Conservation (phyloP, 1,140 invertebrate genomes). For the Tenebrio molitor region DNA sequence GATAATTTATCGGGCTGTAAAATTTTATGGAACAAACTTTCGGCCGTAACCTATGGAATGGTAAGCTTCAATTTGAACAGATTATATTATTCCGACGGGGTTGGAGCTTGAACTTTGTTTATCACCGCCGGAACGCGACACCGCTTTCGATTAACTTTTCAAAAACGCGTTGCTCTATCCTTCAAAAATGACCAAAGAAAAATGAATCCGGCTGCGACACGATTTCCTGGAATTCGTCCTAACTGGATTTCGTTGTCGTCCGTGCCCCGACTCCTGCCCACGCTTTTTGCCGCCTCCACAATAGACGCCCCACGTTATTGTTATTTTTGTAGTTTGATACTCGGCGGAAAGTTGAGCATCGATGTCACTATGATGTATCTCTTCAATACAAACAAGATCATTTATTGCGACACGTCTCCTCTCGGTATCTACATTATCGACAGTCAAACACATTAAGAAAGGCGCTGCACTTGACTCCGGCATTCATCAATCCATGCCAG, state of each 20-base stretch:
- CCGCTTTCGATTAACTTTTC: too few relatives aligned
- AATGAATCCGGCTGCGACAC: slow-evolving; percentile 4
- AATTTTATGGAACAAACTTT: slow-evolving; percentile 38
- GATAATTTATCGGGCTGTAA: slow-evolving; percentile 26
- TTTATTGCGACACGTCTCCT: slow-evolving; percentile 55
- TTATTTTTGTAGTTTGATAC: slow-evolving; percentile 47
- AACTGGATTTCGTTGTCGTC: slow-evolving; percentile 8
- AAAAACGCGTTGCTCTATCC: too few relatives aligned
- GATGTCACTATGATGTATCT: slow-evolving; percentile 58
- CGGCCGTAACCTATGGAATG: slow-evolving; percentile 16
- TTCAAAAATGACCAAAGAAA: slow-evolving; percentile 8
- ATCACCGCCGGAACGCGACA: background rate
- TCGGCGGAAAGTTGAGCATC: slow-evolving; percentile 30
- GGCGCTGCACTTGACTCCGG: slow-evolving; percentile 54
- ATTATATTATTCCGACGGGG: slow-evolving; percentile 21
- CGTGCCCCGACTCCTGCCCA: background rate
- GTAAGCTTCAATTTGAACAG: slow-evolving; percentile 30
- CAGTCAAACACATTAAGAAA: slow-evolving; percentile 52
- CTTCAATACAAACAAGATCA: slow-evolving; percentile 60
- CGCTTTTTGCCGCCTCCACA: slow-evolving; percentile 4
- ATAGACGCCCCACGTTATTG: slow-evolving; percentile 29
- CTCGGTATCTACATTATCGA: slow-evolving; percentile 57
- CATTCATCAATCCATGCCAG: slow-evolving; percentile 55
- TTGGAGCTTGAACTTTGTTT: slow-evolving; percentile 17
- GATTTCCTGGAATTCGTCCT: slow-evolving; percentile 26